Evolutionary conservation across 2,888 invertebrate species (phyloP).

Genomic region (Oxystoma pomonae): DNA sequence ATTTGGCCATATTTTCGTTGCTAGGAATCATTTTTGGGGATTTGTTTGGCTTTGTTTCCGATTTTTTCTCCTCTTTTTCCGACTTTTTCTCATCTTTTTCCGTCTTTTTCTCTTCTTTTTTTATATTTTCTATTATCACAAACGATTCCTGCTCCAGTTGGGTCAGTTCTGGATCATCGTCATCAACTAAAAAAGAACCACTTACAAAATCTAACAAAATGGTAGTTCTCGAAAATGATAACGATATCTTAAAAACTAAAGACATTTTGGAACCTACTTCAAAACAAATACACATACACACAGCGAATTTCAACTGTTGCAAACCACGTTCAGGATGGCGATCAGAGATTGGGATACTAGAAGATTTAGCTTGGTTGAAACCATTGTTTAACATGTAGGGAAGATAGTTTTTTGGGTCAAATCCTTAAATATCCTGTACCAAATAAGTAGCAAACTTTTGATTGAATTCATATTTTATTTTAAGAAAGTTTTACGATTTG

Average conservation of each 20-base stretch:
- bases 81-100: too few relatives aligned
- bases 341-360: too few relatives aligned
- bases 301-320: conserved; percentile 26
- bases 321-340: too few relatives aligned
- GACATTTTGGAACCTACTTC: neutral
- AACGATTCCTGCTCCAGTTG: conserved; percentile 38
- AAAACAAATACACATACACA: conserved; percentile 2
- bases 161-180: conserved; percentile 43
- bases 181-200: too few relatives aligned
- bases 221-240: conserved; percentile 27
- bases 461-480: too few relatives aligned
- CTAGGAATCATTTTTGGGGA: conserved; percentile 48
- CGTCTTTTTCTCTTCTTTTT: too few relatives aligned
- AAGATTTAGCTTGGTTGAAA: too few relatives aligned
- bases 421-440: too few relatives aligned
- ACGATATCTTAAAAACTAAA: neutral
- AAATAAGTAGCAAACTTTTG: too few relatives aligned
- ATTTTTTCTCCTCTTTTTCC: too few relatives aligned
- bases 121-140: conserved; percentile 20
- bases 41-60: conserved; percentile 38
- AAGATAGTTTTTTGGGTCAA: conserved; percentile 25
- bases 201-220: too few relatives aligned
- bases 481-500: too few relatives aligned
- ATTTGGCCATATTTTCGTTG: conserved; percentile 47
- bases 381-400: neutral